phyloP scores from a whole-genome alignment of 2,797 vertebrate genomes.

The Neopelma chrysocephalum region DNA sequence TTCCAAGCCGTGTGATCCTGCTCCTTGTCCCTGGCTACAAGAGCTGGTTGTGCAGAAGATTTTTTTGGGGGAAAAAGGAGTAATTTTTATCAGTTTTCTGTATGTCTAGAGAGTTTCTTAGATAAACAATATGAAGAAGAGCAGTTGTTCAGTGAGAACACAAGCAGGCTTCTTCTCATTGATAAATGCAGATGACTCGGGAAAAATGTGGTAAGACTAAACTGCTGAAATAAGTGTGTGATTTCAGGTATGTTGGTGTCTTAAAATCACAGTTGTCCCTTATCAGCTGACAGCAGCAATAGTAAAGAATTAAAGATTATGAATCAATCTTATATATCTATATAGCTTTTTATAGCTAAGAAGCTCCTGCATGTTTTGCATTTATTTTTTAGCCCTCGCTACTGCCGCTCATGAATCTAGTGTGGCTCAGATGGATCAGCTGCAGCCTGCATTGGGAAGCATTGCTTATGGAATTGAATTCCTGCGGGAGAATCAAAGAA shows the following conservation, averaged over 20 bases:
- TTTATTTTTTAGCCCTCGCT: constrained; percentile 70
- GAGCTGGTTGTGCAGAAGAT: background rate
- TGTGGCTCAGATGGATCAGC: constrained; percentile 65
- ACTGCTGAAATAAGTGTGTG: background rate
- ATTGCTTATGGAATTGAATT: constrained; percentile 26
- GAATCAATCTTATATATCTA: background rate
- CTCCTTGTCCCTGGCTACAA: background rate
- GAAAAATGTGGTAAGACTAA: background rate
- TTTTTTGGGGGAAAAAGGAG: background rate
- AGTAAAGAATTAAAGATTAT: background rate
- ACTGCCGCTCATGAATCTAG: constrained; percentile 70
- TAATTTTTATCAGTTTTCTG: background rate
- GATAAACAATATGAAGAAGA: background rate
- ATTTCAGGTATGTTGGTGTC: background rate
- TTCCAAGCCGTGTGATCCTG: background rate
- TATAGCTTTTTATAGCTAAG: background rate
- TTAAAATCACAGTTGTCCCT: background rate
- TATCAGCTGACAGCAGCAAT: background rate
- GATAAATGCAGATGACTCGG: background rate
- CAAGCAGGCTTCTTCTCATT: background rate
- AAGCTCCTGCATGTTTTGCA: background rate
- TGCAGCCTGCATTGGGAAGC: constrained; percentile 59
- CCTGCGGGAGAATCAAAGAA: constrained; percentile 39
- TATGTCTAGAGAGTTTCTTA: background rate
- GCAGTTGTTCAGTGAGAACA: background rate